Evolutionary conservation across 2,888 invertebrate genomes (phyloP).

Genomic region (Urechis unicinctus): DNA sequence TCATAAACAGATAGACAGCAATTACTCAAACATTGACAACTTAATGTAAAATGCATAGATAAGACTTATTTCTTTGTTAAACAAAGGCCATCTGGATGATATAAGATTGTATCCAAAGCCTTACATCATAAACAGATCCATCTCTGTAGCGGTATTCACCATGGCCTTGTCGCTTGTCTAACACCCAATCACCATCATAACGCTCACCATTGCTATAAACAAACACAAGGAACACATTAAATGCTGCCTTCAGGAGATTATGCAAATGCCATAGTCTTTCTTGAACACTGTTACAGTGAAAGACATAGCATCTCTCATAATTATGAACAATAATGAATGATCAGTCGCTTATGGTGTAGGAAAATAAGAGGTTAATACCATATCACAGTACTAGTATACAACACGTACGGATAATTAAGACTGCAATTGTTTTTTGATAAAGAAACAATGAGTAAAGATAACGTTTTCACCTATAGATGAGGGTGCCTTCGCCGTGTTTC

Average conservation of each 20-base stretch:
- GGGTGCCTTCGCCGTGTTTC: conserved; percentile 39
- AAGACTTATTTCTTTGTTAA: too few relatives aligned
- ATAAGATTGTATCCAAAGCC: too few relatives aligned
- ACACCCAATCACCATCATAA: conserved; percentile 47
- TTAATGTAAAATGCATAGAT: too few relatives aligned
- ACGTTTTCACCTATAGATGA: conserved; percentile 34
- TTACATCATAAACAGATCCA: conserved; percentile 45
- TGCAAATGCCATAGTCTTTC: not conserved
- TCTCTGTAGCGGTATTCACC: conserved; percentile 37
- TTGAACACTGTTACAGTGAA: not conserved
- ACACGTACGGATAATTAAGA: too few relatives aligned
- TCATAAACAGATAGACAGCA: not conserved
- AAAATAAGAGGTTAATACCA: not conserved
- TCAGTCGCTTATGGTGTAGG: too few relatives aligned
- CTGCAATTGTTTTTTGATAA: too few relatives aligned
- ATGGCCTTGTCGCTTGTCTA: conserved; percentile 44
- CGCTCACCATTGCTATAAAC: conserved; percentile 39
- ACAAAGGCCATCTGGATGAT: too few relatives aligned
- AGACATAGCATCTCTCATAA: not conserved
- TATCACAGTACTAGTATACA: not conserved
- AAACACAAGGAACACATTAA: not conserved
- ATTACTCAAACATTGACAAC: too few relatives aligned
- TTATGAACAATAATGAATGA: too few relatives aligned
- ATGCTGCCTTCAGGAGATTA: too few relatives aligned
- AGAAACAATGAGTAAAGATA: not conserved